Percentiles rank a stretch among this genome's conserved stretches.
Conservation (phyloP, 1,140 invertebrate genomes). For the Microplitis demolitor region DNA sequence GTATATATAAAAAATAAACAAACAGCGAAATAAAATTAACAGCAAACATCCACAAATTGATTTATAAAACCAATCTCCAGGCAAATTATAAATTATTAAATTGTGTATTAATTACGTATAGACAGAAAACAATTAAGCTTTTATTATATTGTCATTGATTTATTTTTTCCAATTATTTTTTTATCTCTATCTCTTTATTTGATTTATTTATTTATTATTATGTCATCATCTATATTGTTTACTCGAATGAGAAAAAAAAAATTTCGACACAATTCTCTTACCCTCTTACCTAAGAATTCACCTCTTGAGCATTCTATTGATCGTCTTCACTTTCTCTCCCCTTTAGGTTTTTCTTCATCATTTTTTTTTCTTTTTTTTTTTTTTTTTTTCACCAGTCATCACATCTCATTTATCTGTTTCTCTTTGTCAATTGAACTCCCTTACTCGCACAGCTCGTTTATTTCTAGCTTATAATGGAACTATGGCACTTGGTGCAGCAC, state of each 20-base stretch:
- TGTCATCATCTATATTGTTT: no score
- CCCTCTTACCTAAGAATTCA: background rate
- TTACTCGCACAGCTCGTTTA: background rate
- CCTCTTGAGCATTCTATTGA: background rate
- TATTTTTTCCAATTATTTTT: no score
- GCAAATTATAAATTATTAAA: no score
- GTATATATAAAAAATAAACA: no score
- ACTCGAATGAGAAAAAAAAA: background rate
- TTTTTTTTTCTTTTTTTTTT: background rate
- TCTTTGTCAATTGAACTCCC: background rate
- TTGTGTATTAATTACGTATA: no score
- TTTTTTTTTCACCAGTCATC: background rate
- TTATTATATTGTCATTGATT: no score
- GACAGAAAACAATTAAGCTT: no score
- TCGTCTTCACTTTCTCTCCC: background rate
- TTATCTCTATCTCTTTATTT: no score
- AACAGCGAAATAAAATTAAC: no score
- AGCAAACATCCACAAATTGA: no score
- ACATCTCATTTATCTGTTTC: background rate
- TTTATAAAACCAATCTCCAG: no score
- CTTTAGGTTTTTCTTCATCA: background rate
- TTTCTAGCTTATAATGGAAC: slow-evolving; percentile 20
- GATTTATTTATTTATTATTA: no score
- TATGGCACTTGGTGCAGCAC: slow-evolving; percentile 48
- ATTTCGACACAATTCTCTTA: background rate